These are phyloP conservation scores for Geophilus truncorum DNA, from an alignment of 2,888 invertebrate species.

Conservation along the genomic window DNA sequence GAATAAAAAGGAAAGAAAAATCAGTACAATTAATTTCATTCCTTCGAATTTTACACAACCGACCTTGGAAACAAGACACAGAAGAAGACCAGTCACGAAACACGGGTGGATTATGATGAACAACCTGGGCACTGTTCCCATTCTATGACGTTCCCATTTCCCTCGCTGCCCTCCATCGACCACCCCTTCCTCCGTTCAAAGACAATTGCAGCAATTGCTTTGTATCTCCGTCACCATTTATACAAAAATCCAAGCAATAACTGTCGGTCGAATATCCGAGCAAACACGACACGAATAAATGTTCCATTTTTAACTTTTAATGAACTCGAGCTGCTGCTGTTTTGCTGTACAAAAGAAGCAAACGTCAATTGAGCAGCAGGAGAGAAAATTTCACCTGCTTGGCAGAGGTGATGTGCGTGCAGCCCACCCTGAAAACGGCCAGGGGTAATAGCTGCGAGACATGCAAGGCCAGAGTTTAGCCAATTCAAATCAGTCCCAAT, in stretches of 20 bases:
- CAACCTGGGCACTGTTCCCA: constrained; percentile 20
- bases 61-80: not conserved
- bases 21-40: not conserved
- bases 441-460: not conserved
- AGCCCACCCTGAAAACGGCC: constrained; percentile 20
- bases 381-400: constrained; percentile 13
- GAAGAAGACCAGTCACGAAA: not conserved
- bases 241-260: constrained; percentile 11
- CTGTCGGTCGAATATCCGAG: not conserved
- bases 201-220: constrained; percentile 11
- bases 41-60: not conserved
- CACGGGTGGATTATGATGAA: constrained; percentile 7
- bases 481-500: not conserved
- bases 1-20: not conserved
- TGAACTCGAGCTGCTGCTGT: constrained; percentile 16
- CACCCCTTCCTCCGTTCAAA: not conserved
- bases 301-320: constrained; percentile 15
- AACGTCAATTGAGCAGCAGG: constrained; percentile 6
- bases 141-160: constrained; percentile 1
- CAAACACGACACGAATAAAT: constrained; percentile 9
- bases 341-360: constrained; percentile 15
- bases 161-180: not conserved
- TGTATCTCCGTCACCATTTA: constrained; percentile 12
- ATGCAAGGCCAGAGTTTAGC: constrained; percentile 16
- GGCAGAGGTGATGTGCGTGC: constrained; percentile 15